A percentile compares a stretch with the other conserved stretches of the same genome.
These are phyloP conservation scores for Epizoanthus rinbou DNA, from an alignment of 92 coral and sea anemone genomes.

Conservation along the genomic window DNA sequence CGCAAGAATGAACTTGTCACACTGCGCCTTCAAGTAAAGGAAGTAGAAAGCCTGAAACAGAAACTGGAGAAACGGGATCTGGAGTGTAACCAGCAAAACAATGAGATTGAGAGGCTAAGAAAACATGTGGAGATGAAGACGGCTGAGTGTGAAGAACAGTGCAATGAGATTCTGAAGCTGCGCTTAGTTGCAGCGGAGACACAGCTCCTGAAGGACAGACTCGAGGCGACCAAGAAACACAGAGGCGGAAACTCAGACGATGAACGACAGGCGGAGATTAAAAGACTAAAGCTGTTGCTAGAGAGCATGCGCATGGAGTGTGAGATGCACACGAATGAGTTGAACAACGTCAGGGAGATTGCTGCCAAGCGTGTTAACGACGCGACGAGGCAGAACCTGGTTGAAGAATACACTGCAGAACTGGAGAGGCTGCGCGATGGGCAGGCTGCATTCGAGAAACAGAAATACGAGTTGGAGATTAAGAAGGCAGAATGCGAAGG, in stretches of 20 bases:
- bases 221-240: too few relatives aligned
- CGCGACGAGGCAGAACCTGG: constrained; percentile 13
- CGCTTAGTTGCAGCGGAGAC: neutral
- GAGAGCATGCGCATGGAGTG: constrained; percentile 2
- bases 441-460: constrained; percentile 25
- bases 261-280: constrained; percentile 1
- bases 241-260: neutral
- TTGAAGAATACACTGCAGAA: constrained; percentile 1
- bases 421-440: constrained; percentile 18
- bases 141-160: neutral
- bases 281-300: neutral
- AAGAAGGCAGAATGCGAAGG: constrained; percentile 32
- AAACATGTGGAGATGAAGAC: neutral
- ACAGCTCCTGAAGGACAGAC: neutral
- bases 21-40: too few relatives aligned
- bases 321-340: neutral
- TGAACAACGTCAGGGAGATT: neutral
- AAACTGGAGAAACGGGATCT: too few relatives aligned
- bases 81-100: too few relatives aligned
- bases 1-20: too few relatives aligned
- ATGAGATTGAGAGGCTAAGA: neutral
- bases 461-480: constrained; percentile 14
- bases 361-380: neutral
- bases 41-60: too few relatives aligned
- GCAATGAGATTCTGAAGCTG: neutral